Conservation (phyloP, 2,113 vertebrate species). For the Myrmecophaga tridactyla region DNA sequence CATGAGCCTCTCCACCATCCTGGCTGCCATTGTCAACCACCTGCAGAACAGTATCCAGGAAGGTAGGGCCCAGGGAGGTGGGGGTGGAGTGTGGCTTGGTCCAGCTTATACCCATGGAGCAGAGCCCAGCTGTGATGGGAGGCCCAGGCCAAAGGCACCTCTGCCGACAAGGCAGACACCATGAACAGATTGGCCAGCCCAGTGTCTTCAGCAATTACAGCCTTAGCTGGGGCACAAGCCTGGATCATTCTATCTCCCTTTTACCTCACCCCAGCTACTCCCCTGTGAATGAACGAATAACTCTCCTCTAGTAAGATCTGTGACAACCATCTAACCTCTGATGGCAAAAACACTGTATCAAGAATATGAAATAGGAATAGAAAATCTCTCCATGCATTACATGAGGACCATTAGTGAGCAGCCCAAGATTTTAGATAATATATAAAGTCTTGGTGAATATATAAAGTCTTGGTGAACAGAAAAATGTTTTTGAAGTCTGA, state of each 20-base stretch:
- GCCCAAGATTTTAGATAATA: too few relatives aligned
- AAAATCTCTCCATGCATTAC: neutral
- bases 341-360: neutral
- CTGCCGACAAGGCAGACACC: neutral
- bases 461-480: neutral
- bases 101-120: neutral
- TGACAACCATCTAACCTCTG: neutral
- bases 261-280: neutral
- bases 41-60: slow-evolving; percentile 97
- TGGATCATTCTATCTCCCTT: neutral
- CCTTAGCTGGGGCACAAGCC: neutral
- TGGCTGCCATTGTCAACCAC: slow-evolving; percentile 97
- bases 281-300: neutral
- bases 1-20: slow-evolving; percentile 98
- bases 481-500: neutral
- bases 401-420: neutral
- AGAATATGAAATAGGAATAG: neutral
- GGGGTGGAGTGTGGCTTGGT: neutral
- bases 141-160: neutral
- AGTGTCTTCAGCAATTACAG: neutral
- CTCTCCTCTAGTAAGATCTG: neutral
- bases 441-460: neutral
- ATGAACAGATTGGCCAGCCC: neutral
- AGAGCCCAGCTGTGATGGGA: neutral
- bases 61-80: slow-evolving; percentile 82